A percentile compares a stretch with the other conserved stretches of the same genome.
phyloP scores from a whole-genome alignment of 2,888 invertebrate species.

The Aplocera efformata region DNA sequence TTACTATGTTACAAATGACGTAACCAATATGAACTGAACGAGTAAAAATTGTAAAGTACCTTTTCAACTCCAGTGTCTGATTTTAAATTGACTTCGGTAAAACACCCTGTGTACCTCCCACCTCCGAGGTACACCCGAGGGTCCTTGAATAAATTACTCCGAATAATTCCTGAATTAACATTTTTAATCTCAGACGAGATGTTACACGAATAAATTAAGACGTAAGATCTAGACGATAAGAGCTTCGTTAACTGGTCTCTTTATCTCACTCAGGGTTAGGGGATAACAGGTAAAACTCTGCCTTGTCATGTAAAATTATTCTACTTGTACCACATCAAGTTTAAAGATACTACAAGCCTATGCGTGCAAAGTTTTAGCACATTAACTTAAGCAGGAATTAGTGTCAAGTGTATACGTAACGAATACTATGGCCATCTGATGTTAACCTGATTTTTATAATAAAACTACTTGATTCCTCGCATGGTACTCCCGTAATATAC shows the following conservation, averaged over 20 bases:
- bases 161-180: slow-evolving; percentile 78
- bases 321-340: no score
- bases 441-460: no score
- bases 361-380: no score
- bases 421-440: no score
- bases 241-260: slow-evolving; percentile 35
- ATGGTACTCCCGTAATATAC: no score
- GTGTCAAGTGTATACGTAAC: no score
- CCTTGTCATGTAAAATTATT: no score
- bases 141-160: slow-evolving; percentile 67
- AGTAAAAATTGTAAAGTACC: not conserved
- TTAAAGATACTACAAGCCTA: no score
- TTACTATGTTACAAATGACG: not conserved
- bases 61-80: no score
- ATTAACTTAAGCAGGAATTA: no score
- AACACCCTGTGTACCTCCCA: slow-evolving; percentile 37
- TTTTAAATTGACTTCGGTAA: not conserved
- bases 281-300: slow-evolving; percentile 17
- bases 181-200: slow-evolving; percentile 76
- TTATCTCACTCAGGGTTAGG: slow-evolving; percentile 40
- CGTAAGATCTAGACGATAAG: slow-evolving; percentile 50
- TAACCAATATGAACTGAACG: not conserved
- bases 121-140: slow-evolving; percentile 51
- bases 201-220: slow-evolving; percentile 69
- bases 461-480: no score